A percentile compares a stretch with the other conserved stretches of the same genome.
phyloP scores from a whole-genome alignment of 2,113 vertebrate species.

The Crotalus horridus region DNA sequence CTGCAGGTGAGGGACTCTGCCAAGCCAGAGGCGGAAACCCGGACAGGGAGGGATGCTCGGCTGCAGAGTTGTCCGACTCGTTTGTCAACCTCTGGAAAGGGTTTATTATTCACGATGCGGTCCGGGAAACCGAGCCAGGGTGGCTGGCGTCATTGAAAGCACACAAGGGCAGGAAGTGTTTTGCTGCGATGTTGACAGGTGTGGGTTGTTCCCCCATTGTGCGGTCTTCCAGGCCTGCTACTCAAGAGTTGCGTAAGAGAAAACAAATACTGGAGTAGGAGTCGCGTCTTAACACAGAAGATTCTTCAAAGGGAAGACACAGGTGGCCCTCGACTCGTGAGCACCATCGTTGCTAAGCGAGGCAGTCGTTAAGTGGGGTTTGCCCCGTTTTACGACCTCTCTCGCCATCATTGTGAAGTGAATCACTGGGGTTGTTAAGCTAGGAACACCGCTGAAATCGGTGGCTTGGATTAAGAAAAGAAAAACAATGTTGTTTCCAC shows the following conservation, averaged over 20 bases:
- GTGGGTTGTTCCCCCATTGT: background rate
- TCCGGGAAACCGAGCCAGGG: background rate
- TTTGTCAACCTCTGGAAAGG: background rate
- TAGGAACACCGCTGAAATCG: background rate
- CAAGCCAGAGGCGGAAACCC: background rate
- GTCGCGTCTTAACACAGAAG: background rate
- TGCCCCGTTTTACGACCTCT: no score
- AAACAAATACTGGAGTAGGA: background rate
- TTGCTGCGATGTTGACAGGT: background rate
- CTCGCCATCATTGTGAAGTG: background rate
- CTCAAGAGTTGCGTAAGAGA: background rate
- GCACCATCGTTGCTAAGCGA: background rate
- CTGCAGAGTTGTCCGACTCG: background rate
- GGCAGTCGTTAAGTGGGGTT: background rate
- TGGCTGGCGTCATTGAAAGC: background rate
- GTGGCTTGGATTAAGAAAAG: no score
- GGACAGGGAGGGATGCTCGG: background rate
- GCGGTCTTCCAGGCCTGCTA: background rate
- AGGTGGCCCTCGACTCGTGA: background rate
- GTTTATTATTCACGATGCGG: background rate
- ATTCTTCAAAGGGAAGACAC: background rate
- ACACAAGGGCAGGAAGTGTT: background rate
- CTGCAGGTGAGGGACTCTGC: background rate
- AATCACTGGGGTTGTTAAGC: background rate
- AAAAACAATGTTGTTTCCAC: no score